phyloP scores from a whole-genome alignment of 2,888 invertebrate genomes.

The Acanthopleura granulata region DNA sequence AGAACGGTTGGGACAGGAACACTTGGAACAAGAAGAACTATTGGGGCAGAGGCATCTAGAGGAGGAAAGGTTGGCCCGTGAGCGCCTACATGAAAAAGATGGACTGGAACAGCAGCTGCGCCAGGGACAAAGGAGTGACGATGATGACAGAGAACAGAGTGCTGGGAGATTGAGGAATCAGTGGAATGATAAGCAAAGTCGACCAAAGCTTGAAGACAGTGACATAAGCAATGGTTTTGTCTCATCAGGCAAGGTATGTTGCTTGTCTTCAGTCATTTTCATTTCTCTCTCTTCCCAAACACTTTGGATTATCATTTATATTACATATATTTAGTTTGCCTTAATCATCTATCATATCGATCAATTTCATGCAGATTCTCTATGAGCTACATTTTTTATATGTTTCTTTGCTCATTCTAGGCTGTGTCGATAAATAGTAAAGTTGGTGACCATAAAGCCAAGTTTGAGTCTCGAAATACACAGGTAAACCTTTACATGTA shows the following conservation, averaged over 20 bases:
- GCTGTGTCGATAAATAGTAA: background rate
- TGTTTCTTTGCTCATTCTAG: background rate
- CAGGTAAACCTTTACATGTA: background rate
- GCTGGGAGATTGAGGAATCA: too few species aligned
- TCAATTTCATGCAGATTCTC: too few species aligned
- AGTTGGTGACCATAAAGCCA: slow-evolving; percentile 11
- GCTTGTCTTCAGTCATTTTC: too few species aligned
- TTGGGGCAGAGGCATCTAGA: background rate
- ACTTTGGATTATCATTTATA: too few species aligned
- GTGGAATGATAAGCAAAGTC: too few species aligned
- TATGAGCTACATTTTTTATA: background rate
- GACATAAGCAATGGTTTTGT: too few species aligned
- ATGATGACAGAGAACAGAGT: too few species aligned
- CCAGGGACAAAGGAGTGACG: slow-evolving; percentile 28
- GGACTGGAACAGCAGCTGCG: slow-evolving; percentile 12
- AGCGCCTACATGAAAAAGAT: background rate
- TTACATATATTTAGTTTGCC: too few species aligned
- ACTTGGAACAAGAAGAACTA: slow-evolving; percentile 4
- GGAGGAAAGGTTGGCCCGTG: slow-evolving; percentile 22
- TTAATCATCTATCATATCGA: too few species aligned
- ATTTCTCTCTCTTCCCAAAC: too few species aligned
- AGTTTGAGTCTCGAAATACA: slow-evolving; percentile 3
- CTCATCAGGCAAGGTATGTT: too few species aligned
- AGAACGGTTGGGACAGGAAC: slow-evolving; percentile 24
- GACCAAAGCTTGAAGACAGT: too few species aligned